These are phyloP conservation scores for Schizothorax lantsangensis DNA, from an alignment of 2,797 vertebrate species.

Conservation along the genomic window DNA sequence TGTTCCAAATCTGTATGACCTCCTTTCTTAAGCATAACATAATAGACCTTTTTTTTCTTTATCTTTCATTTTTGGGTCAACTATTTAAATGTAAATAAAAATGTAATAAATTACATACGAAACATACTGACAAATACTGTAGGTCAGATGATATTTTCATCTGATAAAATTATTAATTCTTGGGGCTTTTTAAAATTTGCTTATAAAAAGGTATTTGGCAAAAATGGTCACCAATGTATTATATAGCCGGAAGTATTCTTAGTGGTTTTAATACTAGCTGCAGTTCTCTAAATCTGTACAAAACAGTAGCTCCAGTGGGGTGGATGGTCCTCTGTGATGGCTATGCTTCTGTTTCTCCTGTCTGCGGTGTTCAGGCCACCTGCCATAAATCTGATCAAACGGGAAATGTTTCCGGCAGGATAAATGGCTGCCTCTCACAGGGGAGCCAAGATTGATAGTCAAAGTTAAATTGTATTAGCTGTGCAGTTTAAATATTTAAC, in stretches of 20 bases:
- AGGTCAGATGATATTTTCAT: background rate
- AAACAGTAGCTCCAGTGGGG: background rate
- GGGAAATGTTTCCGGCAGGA: slow-evolving; percentile 80
- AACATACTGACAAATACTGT: background rate
- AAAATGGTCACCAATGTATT: background rate
- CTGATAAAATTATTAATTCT: background rate
- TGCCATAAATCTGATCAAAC: slow-evolving; percentile 87
- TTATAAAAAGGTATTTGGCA: background rate
- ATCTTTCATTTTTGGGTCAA: background rate
- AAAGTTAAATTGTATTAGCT: slow-evolving; percentile 89
- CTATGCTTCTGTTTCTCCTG: background rate
- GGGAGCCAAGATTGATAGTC: slow-evolving; percentile 85
- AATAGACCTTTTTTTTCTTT: background rate
- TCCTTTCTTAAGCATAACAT: background rate
- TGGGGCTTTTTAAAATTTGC: background rate
- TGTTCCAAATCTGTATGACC: background rate
- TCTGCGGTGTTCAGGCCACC: slow-evolving; percentile 38
- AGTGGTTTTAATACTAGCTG: background rate
- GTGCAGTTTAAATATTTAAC: slow-evolving; percentile 92
- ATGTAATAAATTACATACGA: background rate
- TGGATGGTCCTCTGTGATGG: background rate
- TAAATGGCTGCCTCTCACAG: slow-evolving; percentile 71
- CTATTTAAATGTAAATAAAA: background rate
- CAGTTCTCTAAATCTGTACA: background rate
- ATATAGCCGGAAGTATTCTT: background rate